These are phyloP conservation scores for Hystrix brachyura DNA, from an alignment of 2,113 vertebrate species.

Conservation along the genomic window DNA sequence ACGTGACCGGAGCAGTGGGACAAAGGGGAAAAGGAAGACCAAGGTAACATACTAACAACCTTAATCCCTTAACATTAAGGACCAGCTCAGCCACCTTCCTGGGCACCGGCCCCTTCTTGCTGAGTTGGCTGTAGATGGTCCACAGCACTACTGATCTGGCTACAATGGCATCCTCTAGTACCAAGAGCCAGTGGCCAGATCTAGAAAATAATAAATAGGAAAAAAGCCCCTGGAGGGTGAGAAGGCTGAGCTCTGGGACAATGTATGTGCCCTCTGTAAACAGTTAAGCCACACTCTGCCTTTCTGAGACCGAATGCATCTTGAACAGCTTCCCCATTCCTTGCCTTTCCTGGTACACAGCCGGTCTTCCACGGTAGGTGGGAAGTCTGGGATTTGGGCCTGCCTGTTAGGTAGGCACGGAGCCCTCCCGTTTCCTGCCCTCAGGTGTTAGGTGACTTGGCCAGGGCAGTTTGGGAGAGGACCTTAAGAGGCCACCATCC, in stretches of 20 bases:
- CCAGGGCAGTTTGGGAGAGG: background rate
- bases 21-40: background rate
- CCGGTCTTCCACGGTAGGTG: background rate
- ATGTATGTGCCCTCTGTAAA: slow-evolving; percentile 62
- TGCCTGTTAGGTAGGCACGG: background rate
- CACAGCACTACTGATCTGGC: slow-evolving; percentile 52
- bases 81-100: background rate
- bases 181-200: slow-evolving; percentile 64
- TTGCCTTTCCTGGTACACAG: background rate
- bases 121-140: background rate
- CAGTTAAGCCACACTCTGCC: slow-evolving; percentile 50
- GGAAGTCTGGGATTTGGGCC: background rate
- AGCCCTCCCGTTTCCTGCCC: background rate
- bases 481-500: background rate
- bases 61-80: background rate
- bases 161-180: background rate
- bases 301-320: background rate
- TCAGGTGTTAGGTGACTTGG: background rate
- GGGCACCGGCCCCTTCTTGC: slow-evolving; percentile 19
- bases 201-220: slow-evolving; percentile 80
- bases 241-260: slow-evolving; percentile 53
- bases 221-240: background rate
- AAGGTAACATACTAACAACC: background rate
- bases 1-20: background rate
- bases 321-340: background rate